Evolutionary conservation across 2,888 invertebrate genomes (phyloP).

Genomic region (Oligia strigilis): DNA sequence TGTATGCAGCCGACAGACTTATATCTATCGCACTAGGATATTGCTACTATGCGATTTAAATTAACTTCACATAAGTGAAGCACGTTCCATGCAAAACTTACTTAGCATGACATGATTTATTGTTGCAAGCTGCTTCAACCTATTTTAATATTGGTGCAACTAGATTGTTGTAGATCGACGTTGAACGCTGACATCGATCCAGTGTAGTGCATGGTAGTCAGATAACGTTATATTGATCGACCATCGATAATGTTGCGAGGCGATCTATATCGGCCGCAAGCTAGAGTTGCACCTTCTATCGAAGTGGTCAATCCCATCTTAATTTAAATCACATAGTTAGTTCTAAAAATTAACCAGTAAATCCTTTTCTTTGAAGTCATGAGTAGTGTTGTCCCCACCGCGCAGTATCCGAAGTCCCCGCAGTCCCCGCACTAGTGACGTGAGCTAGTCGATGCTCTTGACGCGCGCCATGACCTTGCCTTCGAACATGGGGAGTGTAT

Average conservation of each 20-base stretch:
- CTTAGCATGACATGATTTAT: neutral
- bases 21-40: slow-evolving; percentile 10
- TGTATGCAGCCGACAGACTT: neutral
- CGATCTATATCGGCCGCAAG: neutral
- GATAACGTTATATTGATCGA: neutral
- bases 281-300: neutral
- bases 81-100: neutral
- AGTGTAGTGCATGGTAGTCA: no score
- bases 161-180: neutral
- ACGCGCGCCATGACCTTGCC: slow-evolving; percentile 98
- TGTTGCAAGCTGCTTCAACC: neutral
- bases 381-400: slow-evolving; percentile 16
- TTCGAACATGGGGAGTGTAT: slow-evolving; percentile 97
- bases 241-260: neutral
- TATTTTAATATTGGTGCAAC: neutral
- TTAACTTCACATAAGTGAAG: no score
- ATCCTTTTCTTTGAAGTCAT: neutral
- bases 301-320: neutral
- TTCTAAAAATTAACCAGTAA: neutral
- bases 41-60: slow-evolving; percentile 30
- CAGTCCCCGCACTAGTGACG: slow-evolving; percentile 6
- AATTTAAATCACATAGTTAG: slow-evolving; percentile 10
- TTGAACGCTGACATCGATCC: neutral
- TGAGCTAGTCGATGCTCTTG: slow-evolving; percentile 90
- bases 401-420: neutral